Evolutionary conservation across 2,888 invertebrate genomes (phyloP).

Genomic region (Archips crataeganus): DNA sequence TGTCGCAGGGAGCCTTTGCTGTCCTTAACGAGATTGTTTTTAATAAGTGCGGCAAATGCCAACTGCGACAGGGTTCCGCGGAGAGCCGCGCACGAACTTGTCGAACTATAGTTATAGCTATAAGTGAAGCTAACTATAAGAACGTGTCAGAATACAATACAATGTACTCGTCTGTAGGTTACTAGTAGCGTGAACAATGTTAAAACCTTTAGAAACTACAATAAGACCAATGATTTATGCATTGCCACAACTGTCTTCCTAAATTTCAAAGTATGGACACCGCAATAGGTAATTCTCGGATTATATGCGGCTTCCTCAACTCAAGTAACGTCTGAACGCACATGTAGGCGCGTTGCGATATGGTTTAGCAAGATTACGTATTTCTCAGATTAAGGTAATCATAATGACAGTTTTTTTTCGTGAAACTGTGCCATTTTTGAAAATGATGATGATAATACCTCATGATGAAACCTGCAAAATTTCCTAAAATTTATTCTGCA

Average conservation of each 20-base stretch:
- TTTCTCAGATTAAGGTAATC: not conserved
- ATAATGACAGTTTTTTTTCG: not conserved
- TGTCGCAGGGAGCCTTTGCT: too few relatives aligned
- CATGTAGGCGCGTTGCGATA: slow-evolving; percentile 21
- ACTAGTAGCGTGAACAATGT: too few relatives aligned
- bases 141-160: too few relatives aligned
- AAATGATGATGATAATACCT: not conserved
- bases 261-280: not conserved
- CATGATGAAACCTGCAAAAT: not conserved
- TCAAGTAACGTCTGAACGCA: slow-evolving; percentile 25
- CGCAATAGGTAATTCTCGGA: slow-evolving; percentile 5
- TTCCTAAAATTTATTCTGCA: not conserved
- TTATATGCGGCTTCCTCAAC: slow-evolving; percentile 9
- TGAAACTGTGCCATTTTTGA: not conserved
- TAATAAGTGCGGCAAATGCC: too few relatives aligned
- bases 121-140: too few relatives aligned
- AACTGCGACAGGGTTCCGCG: too few relatives aligned
- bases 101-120: too few relatives aligned
- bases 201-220: not conserved
- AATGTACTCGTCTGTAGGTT: too few relatives aligned
- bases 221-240: not conserved
- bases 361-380: slow-evolving; percentile 14
- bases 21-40: too few relatives aligned
- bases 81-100: too few relatives aligned
- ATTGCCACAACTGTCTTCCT: not conserved